Evolutionary conservation across 2,888 invertebrate genomes (phyloP).

Genomic region (Dorcus hopei): DNA sequence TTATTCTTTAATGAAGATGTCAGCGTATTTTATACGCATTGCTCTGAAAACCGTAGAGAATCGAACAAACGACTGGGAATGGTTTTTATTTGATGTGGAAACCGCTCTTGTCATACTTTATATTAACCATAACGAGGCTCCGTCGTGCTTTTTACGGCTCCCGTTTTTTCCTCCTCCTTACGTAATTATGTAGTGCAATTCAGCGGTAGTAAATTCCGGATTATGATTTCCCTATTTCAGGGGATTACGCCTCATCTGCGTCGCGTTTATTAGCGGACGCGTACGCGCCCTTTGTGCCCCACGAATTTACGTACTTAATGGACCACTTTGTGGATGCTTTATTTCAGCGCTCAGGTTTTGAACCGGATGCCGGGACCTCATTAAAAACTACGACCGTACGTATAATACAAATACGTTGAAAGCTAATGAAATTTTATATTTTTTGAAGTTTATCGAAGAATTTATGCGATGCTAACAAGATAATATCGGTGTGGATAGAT

Average conservation of each 20-base stretch:
- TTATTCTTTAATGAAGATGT: conserved; percentile 35
- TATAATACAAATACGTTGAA: no score
- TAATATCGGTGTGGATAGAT: no score
- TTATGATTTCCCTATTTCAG: conserved; percentile 18
- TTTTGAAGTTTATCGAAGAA: no score
- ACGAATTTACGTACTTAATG: background rate
- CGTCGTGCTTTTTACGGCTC: conserved; percentile 17
- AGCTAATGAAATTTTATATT: no score
- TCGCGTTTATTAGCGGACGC: conserved; percentile 13
- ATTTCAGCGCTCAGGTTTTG: no score
- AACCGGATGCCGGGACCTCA: no score
- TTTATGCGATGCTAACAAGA: no score
- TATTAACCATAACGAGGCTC: conserved; percentile 32
- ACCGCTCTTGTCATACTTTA: conserved; percentile 37
- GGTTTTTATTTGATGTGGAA: conserved; percentile 36
- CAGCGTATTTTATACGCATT: conserved; percentile 33
- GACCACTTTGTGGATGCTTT: no score
- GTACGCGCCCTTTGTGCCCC: background rate
- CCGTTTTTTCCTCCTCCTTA: conserved; percentile 12
- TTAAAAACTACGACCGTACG: no score
- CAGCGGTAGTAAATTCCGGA: conserved; percentile 15
- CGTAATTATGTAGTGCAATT: background rate
- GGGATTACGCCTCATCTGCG: conserved; percentile 20
- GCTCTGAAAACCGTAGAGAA: conserved; percentile 41
- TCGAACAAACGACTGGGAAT: conserved; percentile 36